These are phyloP conservation scores for Parazoanthus atlanticus DNA, from an alignment of 92 coral and sea anemone genomes.

Conservation along the genomic window DNA sequence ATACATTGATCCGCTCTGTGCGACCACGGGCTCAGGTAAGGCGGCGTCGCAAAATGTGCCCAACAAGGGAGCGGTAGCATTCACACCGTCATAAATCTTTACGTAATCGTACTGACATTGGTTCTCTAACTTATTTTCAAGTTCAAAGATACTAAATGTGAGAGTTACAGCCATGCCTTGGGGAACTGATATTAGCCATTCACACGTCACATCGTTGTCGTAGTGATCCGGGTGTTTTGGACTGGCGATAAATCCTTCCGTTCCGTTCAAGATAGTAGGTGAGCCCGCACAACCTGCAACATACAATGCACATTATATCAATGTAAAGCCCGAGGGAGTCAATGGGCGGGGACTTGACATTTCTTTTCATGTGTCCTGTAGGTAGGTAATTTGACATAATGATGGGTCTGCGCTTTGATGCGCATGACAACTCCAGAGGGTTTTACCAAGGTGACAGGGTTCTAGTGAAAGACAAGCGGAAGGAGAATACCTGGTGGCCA, in stretches of 20 bases:
- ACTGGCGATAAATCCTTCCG: constrained; percentile 1
- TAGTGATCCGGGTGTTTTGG: background rate
- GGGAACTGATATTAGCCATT: constrained; percentile 11
- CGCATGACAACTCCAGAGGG: no score
- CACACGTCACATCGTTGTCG: background rate
- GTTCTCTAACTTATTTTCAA: background rate
- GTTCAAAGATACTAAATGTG: background rate
- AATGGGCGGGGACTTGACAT: no score
- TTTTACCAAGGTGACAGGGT: no score
- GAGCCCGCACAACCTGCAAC: constrained; percentile 12
- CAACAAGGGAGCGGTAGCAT: background rate
- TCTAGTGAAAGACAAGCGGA: no score
- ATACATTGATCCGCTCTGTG: constrained; percentile 30
- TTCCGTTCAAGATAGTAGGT: background rate
- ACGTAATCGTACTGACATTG: background rate
- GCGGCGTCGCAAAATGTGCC: background rate
- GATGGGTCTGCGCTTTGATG: no score
- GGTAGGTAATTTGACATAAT: no score
- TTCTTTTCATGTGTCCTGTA: no score
- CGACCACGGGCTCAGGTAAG: background rate
- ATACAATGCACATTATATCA: no score
- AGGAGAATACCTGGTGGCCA: no score
- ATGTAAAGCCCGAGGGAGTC: no score
- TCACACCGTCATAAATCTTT: background rate
- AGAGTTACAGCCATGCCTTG: background rate